Conservation (phyloP, 2,113 vertebrate genomes). For the Corynorhinus townsendii region DNA sequence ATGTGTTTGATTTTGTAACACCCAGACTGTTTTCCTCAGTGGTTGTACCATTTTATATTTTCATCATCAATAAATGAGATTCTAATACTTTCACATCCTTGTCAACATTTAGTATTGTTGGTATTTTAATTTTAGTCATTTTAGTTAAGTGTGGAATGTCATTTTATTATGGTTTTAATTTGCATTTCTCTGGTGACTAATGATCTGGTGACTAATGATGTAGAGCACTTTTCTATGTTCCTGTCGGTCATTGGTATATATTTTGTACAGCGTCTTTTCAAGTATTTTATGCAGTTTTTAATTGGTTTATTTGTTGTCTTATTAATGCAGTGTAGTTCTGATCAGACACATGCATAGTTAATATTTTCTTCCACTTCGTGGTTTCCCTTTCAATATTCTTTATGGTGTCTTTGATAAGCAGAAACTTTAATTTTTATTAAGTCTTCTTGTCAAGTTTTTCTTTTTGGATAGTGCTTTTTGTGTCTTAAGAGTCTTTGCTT, state of each 20-base stretch:
- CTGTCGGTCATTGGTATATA: background rate
- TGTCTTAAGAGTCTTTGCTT: conserved; percentile 12
- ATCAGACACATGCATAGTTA: background rate
- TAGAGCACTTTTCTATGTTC: background rate
- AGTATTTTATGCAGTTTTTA: background rate
- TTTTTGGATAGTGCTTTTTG: background rate
- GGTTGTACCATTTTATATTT: background rate
- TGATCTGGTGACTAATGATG: background rate
- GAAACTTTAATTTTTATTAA: background rate
- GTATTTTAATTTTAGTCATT: background rate
- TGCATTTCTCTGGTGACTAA: background rate
- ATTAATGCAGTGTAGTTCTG: background rate
- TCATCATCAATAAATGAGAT: background rate
- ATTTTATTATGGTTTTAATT: background rate
- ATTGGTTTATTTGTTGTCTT: background rate
- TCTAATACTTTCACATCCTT: background rate
- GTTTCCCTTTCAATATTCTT: conserved; percentile 14
- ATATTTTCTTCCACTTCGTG: background rate
- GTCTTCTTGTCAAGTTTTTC: background rate
- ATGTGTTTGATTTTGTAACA: background rate
- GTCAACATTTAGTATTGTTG: background rate
- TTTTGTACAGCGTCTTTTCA: background rate
- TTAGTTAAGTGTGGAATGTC: background rate
- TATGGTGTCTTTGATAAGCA: background rate
- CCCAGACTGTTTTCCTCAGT: background rate